These are phyloP conservation scores for Eupithecia dodoneata DNA, from an alignment of 2,888 invertebrate genomes.

Conservation along the genomic window DNA sequence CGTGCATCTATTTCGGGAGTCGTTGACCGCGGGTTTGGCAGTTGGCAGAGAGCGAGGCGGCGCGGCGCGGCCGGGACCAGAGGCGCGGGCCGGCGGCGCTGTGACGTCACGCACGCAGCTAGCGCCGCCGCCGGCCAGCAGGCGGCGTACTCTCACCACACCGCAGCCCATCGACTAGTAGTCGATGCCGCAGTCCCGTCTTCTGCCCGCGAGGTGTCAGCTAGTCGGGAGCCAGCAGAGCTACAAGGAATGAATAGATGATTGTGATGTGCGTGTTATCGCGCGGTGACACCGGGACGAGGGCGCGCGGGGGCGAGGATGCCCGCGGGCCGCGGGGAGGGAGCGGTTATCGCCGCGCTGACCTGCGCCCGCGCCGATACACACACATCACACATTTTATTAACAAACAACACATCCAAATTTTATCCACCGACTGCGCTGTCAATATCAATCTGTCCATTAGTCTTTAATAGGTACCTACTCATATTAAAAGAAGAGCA, in stretches of 20 bases:
- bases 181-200: too few relatives aligned
- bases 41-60: background rate
- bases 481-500: too few relatives aligned
- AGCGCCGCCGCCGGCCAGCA: background rate
- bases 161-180: too few relatives aligned
- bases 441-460: too few relatives aligned
- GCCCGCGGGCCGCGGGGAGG: background rate
- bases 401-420: too few relatives aligned
- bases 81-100: constrained; percentile 46
- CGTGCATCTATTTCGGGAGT: constrained; percentile 82
- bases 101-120: background rate
- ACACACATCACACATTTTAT: too few relatives aligned
- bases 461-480: too few relatives aligned
- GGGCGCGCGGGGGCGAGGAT: background rate
- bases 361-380: background rate
- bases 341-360: constrained; percentile 9
- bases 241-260: background rate
- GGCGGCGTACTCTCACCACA: background rate
- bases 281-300: background rate
- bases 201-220: background rate
- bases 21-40: constrained; percentile 66
- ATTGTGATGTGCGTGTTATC: constrained; percentile 14
- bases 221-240: background rate
- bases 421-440: too few relatives aligned
- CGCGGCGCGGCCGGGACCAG: constrained; percentile 63